These are phyloP conservation scores for Paramormyrops kingsleyae DNA, from an alignment of 2,113 vertebrate species.

Conservation along the genomic window DNA sequence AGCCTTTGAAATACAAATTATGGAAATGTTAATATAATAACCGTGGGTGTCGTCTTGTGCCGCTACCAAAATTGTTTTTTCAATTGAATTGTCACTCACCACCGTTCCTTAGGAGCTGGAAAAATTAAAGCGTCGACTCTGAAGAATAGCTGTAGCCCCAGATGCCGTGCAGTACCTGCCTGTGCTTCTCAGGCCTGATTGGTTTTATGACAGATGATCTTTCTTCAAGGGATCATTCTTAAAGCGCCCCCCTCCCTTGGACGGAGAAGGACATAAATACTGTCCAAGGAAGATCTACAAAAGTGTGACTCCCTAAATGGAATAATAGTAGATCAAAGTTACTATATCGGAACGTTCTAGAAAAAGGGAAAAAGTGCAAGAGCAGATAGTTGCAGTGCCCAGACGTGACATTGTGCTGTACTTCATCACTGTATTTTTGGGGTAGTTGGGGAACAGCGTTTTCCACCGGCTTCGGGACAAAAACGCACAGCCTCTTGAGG, in stretches of 20 bases:
- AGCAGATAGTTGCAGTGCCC: not conserved
- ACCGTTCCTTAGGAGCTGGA: not conserved
- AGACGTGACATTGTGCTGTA: not conserved
- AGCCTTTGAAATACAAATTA: conserved; percentile 15
- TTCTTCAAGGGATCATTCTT: not conserved
- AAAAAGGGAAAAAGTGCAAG: not conserved
- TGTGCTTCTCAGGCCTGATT: not conserved
- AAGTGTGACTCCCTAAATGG: not conserved
- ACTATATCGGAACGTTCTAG: not conserved
- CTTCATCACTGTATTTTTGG: not conserved
- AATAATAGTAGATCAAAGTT: not conserved
- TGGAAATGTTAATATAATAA: conserved; percentile 18
- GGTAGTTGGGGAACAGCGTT: not conserved
- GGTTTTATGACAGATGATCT: not conserved
- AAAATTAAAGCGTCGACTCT: not conserved
- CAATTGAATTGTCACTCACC: conserved; percentile 14
- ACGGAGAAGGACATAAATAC: not conserved
- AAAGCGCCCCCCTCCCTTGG: too few species aligned
- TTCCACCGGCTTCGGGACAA: not conserved
- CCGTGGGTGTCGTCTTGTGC: not conserved
- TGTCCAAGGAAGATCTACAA: not conserved
- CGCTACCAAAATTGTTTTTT: not conserved
- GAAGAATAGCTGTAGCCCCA: not conserved
- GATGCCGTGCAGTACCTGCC: not conserved
- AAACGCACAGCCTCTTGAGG: not conserved